Evolutionary conservation across 2,797 vertebrate genomes (phyloP), one percentile per base, ranked within the genome.

Genomic region (Leuciscus waleckii): DNA sequence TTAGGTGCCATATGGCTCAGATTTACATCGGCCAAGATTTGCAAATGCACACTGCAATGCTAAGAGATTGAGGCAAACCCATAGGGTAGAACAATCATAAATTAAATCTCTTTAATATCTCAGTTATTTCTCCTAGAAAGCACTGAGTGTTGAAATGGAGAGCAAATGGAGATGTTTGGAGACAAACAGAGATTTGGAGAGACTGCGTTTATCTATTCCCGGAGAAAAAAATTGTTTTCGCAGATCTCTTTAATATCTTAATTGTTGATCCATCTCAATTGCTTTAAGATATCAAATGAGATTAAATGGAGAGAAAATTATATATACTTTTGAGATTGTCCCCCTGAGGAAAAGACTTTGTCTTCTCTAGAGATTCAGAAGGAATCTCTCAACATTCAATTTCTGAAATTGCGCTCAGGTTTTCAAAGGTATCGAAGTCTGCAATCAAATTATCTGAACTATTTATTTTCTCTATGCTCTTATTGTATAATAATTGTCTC

Each of bases 11-110:
- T 69, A 68, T 56, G 82, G 46, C 2, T 76, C 43, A 54, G 82
- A 83, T 77, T 76, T 77, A 69, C 82, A 77, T 68, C 37, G 16
- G 71, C 43, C 73, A 76, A 39, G 41, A 76, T 67, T 68, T 54
- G n/a, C 46, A 77, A 77, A 58, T n/a, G 37, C n/a, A 58, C 5
- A 14, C n/a, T 58, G 10, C 23, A 29, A 8, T 54, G 51, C 37
- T 58, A 26, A 16, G 11, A 43, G 19, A 41, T 32, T 58, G 81
- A 75, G 41, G 29, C 29, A 41, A 54, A 70, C 41, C 19, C 41
- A 49, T 11, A 49, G 61, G 23, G 75, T 17, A n/a, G 54, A 61
- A 78, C n/a, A 61, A 41, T 78, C 75, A 61, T 26, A 78, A 65
- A 79, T 79, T 0, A 46, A 46, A 79, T 79, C 17, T 79, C 39